A percentile compares a stretch with the other conserved stretches of the same genome.
phyloP scores from a whole-genome alignment of 2,797 vertebrate genomes.

The Falco rusticolus region DNA sequence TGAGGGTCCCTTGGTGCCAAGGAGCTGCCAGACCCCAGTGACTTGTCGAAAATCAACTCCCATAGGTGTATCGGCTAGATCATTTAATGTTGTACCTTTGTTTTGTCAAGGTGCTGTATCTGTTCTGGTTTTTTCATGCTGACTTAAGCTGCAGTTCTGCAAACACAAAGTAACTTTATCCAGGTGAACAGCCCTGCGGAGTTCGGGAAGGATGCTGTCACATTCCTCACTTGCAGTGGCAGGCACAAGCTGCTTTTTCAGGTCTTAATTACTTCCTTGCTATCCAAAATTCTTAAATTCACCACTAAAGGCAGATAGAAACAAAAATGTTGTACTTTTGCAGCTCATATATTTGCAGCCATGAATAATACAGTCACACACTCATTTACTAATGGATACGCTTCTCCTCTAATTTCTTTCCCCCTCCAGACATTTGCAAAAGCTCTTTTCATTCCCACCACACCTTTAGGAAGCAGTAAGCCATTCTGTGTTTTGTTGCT shows the following conservation, averaged over 20 bases:
- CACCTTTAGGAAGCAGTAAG: constrained; percentile 28
- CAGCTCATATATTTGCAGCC: constrained; percentile 9
- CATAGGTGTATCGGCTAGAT: background rate
- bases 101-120: background rate
- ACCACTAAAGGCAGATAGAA: background rate
- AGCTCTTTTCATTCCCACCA: constrained; percentile 55
- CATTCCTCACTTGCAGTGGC: background rate
- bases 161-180: background rate
- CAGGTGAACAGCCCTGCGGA: background rate
- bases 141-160: background rate
- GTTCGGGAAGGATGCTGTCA: background rate
- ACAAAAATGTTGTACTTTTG: background rate
- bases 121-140: background rate
- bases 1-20: background rate
- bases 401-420: constrained; percentile 41
- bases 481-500: constrained; percentile 18
- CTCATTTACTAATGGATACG: constrained; percentile 54
- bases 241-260: constrained; percentile 18
- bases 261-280: constrained; percentile 20
- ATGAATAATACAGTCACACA: constrained; percentile 32
- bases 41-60: background rate
- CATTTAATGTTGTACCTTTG: background rate
- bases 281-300: constrained; percentile 33
- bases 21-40: background rate
- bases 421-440: constrained; percentile 50